Evolutionary conservation across 2,888 invertebrate species (phyloP).

Genomic region (Ephialtes manifestator): DNA sequence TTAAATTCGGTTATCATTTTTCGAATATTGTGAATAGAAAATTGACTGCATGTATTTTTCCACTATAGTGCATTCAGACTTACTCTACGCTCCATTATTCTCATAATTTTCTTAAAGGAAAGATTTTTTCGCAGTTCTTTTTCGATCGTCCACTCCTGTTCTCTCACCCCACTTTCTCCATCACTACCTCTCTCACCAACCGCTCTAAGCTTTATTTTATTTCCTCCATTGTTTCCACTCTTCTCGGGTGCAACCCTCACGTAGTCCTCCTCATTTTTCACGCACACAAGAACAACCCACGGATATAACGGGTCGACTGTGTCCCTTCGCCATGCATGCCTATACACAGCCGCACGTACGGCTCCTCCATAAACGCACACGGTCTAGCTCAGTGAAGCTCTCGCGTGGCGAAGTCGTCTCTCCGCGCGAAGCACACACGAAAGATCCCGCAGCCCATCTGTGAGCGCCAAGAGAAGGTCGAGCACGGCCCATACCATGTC

Average conservation of each 20-base stretch:
- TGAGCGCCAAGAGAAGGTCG: slow-evolving; percentile 50
- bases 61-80: too few relatives aligned
- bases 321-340: slow-evolving; percentile 6
- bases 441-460: slow-evolving; percentile 34
- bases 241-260: slow-evolving; percentile 78
- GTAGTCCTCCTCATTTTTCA: slow-evolving; percentile 81
- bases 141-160: slow-evolving; percentile 60
- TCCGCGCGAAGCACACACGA: slow-evolving; percentile 35
- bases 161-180: slow-evolving; percentile 56
- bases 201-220: slow-evolving; percentile 83
- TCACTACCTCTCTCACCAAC: slow-evolving; percentile 64
- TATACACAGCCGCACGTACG: slow-evolving; percentile 46
- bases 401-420: slow-evolving; percentile 19
- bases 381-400: slow-evolving; percentile 1
- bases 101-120: slow-evolving; percentile 75
- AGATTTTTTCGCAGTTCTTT: slow-evolving; percentile 69
- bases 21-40: too few relatives aligned
- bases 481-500: slow-evolving; percentile 53
- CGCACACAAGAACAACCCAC: slow-evolving; percentile 71
- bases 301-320: slow-evolving; percentile 43
- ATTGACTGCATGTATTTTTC: too few relatives aligned
- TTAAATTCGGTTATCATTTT: too few relatives aligned
- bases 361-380: slow-evolving; percentile 63
- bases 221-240: slow-evolving; percentile 83
- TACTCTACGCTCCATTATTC: slow-evolving; percentile 7